Conservation (phyloP, 2,113 vertebrate genomes). For the Syngnathus typhle region DNA sequence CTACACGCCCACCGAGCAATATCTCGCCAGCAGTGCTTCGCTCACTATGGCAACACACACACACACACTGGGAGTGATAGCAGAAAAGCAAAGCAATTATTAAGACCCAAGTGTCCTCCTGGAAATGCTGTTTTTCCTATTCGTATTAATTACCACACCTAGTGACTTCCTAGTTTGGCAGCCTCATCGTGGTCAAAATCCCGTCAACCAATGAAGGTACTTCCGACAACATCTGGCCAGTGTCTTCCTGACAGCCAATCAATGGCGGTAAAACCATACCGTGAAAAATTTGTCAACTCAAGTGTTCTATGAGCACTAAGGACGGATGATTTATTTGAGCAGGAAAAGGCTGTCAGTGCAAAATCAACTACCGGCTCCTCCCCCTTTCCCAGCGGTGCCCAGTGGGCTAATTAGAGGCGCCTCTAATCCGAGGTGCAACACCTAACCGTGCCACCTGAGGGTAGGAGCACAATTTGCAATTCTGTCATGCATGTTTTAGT, state of each 20-base stretch:
- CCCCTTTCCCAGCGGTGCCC: conserved; percentile 43
- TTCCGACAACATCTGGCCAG: no score
- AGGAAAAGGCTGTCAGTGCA: conserved; percentile 58
- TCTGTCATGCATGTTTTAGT: conserved; percentile 46
- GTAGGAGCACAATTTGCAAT: conserved; percentile 19
- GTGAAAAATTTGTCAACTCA: conserved; percentile 24
- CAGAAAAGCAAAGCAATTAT: conserved; percentile 6
- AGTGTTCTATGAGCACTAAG: conserved; percentile 28
- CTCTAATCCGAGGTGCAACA: conserved; percentile 58
- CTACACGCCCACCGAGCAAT: conserved; percentile 17
- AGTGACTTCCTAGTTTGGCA: neutral
- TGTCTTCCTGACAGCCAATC: conserved; percentile 44
- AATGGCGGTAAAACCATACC: conserved; percentile 36
- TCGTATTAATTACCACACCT: conserved; percentile 6
- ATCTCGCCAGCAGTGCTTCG: conserved; percentile 17
- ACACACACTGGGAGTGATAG: conserved; percentile 18
- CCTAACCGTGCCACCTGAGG: conserved; percentile 61
- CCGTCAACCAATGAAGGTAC: neutral
- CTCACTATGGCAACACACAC: conserved; percentile 45
- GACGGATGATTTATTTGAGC: conserved; percentile 60
- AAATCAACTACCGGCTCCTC: conserved; percentile 24
- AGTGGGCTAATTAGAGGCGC: conserved; percentile 69
- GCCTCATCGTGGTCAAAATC: neutral
- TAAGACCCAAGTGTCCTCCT: neutral
- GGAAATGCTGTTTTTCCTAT: conserved; percentile 12